These are phyloP conservation scores for Saccostrea glomerata DNA, from an alignment of 1,140 invertebrate genomes.

Conservation along the genomic window DNA sequence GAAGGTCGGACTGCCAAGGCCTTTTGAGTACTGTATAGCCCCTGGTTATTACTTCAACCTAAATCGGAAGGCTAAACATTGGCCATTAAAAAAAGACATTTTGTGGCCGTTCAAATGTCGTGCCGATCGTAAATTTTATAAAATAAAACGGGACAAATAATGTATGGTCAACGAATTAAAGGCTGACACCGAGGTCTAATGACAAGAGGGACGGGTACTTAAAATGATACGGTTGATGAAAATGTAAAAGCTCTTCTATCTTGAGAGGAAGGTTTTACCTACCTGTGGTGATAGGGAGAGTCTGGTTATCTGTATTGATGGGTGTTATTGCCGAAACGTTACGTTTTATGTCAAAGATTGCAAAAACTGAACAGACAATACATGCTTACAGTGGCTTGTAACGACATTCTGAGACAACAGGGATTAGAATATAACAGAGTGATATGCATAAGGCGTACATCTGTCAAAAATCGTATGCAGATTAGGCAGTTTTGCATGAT, in stretches of 20 bases:
- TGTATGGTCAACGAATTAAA: constrained; percentile 6
- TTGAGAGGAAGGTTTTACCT: not conserved
- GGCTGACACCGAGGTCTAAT: not conserved
- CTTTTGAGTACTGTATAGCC: not conserved
- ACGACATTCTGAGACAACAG: not conserved
- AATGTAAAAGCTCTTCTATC: not conserved
- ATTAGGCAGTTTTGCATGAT: constrained; percentile 6
- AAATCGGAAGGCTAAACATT: not conserved
- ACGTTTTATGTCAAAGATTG: not conserved
- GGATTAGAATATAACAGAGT: not conserved
- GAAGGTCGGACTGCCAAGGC: not conserved
- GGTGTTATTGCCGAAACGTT: not conserved
- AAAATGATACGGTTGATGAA: constrained; percentile 31
- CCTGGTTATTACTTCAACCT: not conserved
- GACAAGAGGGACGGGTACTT: not conserved
- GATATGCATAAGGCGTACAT: not conserved
- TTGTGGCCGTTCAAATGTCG: constrained; percentile 12
- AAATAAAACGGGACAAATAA: not conserved
- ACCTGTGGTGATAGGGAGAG: not conserved
- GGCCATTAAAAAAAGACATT: constrained; percentile 21
- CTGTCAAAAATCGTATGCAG: constrained; percentile 22
- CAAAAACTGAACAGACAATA: not conserved
- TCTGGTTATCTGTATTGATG: not conserved
- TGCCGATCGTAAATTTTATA: not conserved
- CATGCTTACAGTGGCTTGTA: not conserved